Base-by-base conservation (phyloP, 2,888 invertebrate species). In the Conistra vaccinii region DNA sequence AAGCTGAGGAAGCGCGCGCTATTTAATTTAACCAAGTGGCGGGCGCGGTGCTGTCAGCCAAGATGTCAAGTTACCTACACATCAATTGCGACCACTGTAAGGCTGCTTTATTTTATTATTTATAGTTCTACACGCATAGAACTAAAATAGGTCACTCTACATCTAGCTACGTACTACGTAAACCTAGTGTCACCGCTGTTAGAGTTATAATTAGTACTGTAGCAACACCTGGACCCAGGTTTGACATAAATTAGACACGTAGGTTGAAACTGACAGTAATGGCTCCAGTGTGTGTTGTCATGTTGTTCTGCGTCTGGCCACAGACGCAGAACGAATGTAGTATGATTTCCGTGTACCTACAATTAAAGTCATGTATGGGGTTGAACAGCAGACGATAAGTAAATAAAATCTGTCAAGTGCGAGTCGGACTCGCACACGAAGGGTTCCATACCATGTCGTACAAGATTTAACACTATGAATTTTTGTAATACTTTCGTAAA, bases 121-220 rank as follows among this genome's bases (percentile, higher is more conserved):
- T 23, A 6, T 2, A 14, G n/a, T 35, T n/a, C 20, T 66, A 57
- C 3, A 51, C 42, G 12, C n/a, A 53, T 42, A 42, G 20, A 53
- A 32, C 45, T 39, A 12, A 51, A 81, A 69, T 81, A 61, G 29
- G 45, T 60, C 3, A 14, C 0, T 14, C 17, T 61, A 66, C 23
- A 66, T 14, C n/a, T 61, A 69, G 29, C 61, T 39, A 32, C 20
- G 20, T 53, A n/a, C 10, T 29, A 26, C 6, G 20, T 39, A 69
- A 42, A 14, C 20, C 51, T 26, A 53, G 17, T 72, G 53, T 80
- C 73, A 72, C 55, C 45, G 51, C 29, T 35, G 62, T 79, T 51
- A 26, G 71, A 79, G 65, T 80, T 80, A 78, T 80, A 80, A 80
- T 78, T 78, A 80, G 60, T 67, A 74, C 42, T 67, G 57, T 29